Evolutionary conservation across 2,888 invertebrate genomes (phyloP).

Genomic region (Brenthis daphne): DNA sequence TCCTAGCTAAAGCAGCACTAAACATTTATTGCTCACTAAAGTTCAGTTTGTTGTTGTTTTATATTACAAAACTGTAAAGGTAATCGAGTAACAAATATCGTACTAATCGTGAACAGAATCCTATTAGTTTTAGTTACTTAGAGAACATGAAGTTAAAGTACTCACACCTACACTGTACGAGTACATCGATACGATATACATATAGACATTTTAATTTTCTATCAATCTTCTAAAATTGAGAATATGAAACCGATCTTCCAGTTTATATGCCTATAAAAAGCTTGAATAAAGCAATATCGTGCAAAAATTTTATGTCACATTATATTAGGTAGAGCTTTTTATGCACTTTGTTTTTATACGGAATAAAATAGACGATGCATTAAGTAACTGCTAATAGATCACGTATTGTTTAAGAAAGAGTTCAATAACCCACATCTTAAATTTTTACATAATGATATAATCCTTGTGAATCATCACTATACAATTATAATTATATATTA

Average conservation of each 20-base stretch:
- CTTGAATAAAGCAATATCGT: background rate
- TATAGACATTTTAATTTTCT: too few relatives aligned
- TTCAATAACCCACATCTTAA: conserved; percentile 36
- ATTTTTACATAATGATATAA: conserved; percentile 46
- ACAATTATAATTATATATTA: conserved; percentile 2
- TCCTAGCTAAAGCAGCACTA: conserved; percentile 45
- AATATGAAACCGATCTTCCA: background rate
- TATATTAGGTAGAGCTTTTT: background rate
- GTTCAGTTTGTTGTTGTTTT: conserved; percentile 53
- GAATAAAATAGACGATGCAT: background rate
- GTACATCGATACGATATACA: too few relatives aligned
- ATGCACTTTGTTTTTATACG: conserved; percentile 4
- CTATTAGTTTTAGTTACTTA: background rate
- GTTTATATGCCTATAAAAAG: background rate
- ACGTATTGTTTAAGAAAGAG: conserved; percentile 40
- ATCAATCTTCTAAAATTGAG: too few relatives aligned
- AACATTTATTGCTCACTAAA: conserved; percentile 61
- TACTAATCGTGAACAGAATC: background rate
- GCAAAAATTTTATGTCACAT: conserved; percentile 7
- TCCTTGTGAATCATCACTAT: conserved; percentile 41
- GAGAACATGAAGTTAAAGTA: too few relatives aligned
- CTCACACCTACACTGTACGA: too few relatives aligned
- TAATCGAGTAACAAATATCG: background rate
- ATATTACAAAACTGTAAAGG: conserved; percentile 38
- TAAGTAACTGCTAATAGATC: conserved; percentile 21